phyloP scores from a whole-genome alignment of 2,797 vertebrate species.

The Pelochelys cantorii region DNA sequence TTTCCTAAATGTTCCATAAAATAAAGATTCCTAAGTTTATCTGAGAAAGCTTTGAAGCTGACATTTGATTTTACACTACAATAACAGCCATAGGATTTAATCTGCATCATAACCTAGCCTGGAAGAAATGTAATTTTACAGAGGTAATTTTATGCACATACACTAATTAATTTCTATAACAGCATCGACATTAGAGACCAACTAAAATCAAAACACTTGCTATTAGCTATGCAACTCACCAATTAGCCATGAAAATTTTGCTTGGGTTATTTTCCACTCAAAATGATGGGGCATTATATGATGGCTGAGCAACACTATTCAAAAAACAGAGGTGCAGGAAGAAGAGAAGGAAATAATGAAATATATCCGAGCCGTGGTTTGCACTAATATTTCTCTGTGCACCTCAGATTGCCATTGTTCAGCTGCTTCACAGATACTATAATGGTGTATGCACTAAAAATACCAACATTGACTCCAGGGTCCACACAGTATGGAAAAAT shows the following conservation, averaged over 20 bases:
- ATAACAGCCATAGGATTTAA: neutral
- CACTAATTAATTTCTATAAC: constrained; percentile 25
- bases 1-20: neutral
- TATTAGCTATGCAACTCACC: constrained; percentile 35
- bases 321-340: neutral
- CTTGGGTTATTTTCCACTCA: constrained; percentile 28
- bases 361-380: neutral
- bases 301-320: neutral
- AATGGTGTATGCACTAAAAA: neutral
- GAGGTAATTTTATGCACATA: neutral
- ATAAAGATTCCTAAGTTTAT: neutral
- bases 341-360: neutral
- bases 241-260: constrained; percentile 50
- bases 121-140: neutral
- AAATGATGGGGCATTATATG: neutral
- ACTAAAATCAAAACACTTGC: constrained; percentile 27
- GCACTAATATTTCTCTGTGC: neutral
- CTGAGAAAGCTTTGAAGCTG: neutral
- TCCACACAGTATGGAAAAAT: neutral
- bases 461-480: neutral
- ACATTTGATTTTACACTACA: neutral
- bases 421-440: neutral
- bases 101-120: neutral
- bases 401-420: neutral
- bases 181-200: neutral